These are phyloP conservation scores for Syngnathus floridae DNA, from an alignment of 2,113 vertebrate species.

Conservation along the genomic window DNA sequence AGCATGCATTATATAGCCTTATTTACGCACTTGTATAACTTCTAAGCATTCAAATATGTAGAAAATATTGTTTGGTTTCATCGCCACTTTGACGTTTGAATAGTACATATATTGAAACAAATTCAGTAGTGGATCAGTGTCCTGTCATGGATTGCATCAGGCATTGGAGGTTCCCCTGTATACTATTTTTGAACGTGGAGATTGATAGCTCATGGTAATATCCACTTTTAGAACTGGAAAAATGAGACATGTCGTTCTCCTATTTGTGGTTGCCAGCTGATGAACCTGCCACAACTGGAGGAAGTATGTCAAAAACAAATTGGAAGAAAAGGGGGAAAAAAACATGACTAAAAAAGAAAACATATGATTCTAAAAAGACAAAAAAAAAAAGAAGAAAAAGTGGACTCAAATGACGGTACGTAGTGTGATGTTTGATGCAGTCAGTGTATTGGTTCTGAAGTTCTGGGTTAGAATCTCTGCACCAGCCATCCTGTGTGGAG, in stretches of 20 bases:
- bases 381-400: no score
- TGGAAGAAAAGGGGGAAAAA: neutral
- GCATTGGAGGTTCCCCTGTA: neutral
- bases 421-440: no score
- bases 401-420: no score
- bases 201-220: constrained; percentile 19
- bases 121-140: neutral
- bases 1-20: no score
- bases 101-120: no score
- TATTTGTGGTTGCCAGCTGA: constrained; percentile 5
- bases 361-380: no score
- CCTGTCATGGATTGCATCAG: neutral
- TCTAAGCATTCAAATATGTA: neutral
- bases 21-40: no score
- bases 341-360: no score
- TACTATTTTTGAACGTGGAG: neutral
- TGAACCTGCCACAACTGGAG: neutral
- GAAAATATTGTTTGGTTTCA: neutral
- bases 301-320: constrained; percentile 3
- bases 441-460: no score
- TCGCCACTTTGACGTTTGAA: no score
- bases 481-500: no score
- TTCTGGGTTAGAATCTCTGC: no score
- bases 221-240: constrained; percentile 34
- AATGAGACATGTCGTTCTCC: constrained; percentile 25